phyloP scores from a whole-genome alignment of 2,113 vertebrate species.

The Pteruthius melanotis region DNA sequence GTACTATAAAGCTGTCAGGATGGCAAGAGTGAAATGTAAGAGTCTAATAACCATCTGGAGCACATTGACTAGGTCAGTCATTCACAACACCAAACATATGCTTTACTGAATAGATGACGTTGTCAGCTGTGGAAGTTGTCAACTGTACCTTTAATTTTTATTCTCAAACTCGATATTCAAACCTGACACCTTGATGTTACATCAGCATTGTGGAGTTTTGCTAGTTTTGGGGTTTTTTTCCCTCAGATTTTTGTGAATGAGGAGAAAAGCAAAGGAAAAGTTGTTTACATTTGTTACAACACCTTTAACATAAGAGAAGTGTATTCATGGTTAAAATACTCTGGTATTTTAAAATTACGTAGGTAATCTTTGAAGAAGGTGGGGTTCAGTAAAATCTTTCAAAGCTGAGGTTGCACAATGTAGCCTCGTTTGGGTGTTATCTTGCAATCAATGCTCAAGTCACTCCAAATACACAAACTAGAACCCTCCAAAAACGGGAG shows the following conservation, averaged over 20 bases:
- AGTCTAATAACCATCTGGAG: background rate
- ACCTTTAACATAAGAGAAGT: background rate
- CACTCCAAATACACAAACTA: background rate
- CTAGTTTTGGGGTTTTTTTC: fast-evolving
- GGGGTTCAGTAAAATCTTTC: background rate
- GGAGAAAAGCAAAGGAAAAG: background rate
- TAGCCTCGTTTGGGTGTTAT: background rate
- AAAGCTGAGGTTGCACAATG: background rate
- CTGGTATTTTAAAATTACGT: background rate
- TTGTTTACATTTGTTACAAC: background rate
- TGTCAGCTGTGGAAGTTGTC: background rate
- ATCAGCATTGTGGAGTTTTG: background rate
- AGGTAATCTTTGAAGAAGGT: background rate
- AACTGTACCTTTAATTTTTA: background rate
- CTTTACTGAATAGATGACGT: fast-evolving
- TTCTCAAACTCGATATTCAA: background rate
- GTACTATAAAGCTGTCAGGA: background rate
- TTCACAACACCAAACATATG: background rate
- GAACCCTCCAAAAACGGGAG: background rate
- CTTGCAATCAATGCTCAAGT: background rate
- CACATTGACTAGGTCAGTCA: background rate
- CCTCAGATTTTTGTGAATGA: background rate
- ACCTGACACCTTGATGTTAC: background rate
- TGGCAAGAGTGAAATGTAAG: fast-evolving
- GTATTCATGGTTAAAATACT: background rate